Evolutionary conservation across 2,797 vertebrate genomes (phyloP).

Genomic region (Catamblyrhynchus diadema): DNA sequence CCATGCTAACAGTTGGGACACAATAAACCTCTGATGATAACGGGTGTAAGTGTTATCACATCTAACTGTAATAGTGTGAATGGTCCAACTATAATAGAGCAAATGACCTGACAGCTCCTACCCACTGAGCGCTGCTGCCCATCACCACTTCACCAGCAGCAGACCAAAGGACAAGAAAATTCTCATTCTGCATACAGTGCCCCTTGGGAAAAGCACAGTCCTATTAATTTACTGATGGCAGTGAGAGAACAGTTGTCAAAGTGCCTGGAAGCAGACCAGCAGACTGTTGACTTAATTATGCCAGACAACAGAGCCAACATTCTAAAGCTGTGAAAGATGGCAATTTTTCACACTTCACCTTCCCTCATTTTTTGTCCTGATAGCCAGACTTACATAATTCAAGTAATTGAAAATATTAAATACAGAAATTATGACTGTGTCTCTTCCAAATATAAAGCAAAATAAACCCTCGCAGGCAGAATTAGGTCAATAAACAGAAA

Average conservation of each 20-base stretch:
- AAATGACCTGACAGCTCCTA: slow-evolving; percentile 20
- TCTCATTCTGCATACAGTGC: slow-evolving; percentile 19
- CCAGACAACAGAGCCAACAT: slow-evolving; percentile 65
- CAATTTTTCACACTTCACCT: slow-evolving; percentile 61
- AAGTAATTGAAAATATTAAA: slow-evolving; percentile 29
- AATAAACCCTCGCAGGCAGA: background rate
- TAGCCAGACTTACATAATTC: slow-evolving; percentile 35
- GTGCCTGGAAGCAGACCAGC: slow-evolving; percentile 63
- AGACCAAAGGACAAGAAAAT: slow-evolving; percentile 25
- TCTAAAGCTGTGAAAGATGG: slow-evolving; percentile 70
- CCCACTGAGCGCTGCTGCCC: background rate
- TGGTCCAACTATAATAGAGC: background rate
- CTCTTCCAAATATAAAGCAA: background rate
- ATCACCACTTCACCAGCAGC: background rate
- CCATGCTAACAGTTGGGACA: background rate
- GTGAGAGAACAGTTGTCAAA: slow-evolving; percentile 66
- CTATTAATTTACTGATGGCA: slow-evolving; percentile 53
- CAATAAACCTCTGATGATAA: slow-evolving; percentile 12
- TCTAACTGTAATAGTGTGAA: background rate
- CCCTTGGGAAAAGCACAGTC: slow-evolving; percentile 36
- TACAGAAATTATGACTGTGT: background rate
- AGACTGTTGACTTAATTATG: slow-evolving; percentile 73
- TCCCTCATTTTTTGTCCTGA: background rate
- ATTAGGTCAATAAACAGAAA: background rate
- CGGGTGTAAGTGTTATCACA: background rate